A percentile compares a stretch with the other conserved stretches of the same genome.
Conservation (phyloP, 2,113 vertebrate species). For the Dicerorhinus sumatrensis region DNA sequence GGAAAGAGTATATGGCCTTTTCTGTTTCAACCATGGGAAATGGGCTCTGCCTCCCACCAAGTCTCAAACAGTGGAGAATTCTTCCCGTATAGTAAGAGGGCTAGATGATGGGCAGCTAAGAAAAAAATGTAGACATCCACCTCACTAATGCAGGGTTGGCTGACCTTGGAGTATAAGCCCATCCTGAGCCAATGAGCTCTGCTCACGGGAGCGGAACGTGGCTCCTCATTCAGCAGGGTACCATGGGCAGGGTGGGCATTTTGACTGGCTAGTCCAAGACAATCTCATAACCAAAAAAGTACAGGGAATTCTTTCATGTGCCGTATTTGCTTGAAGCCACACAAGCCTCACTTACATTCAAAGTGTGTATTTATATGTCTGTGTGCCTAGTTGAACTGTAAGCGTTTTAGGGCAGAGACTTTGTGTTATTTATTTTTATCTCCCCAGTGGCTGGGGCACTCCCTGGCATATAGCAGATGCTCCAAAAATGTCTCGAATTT, state of each 20-base stretch:
- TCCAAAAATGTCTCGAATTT: background rate
- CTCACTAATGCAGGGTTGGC: background rate
- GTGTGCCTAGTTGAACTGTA: background rate
- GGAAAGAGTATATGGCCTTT: background rate
- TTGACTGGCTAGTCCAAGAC: background rate
- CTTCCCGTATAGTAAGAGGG: background rate
- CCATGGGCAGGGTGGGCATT: background rate
- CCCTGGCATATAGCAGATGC: background rate
- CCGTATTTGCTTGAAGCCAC: background rate
- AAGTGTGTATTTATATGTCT: background rate
- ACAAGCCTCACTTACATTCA: background rate
- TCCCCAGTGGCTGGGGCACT: background rate
- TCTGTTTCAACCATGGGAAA: background rate
- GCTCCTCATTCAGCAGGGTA: background rate
- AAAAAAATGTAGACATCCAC: background rate
- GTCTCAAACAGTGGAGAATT: background rate
- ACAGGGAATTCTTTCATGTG: background rate
- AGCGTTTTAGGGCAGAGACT: background rate
- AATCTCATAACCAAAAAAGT: background rate
- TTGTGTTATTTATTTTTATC: conserved; percentile 7
- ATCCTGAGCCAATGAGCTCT: background rate
- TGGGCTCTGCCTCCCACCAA: background rate
- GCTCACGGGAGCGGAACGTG: background rate
- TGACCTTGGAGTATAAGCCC: background rate
- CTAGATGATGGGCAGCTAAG: background rate